Evolutionary conservation across 2,888 invertebrate species (phyloP).

Genomic region (Thera obeliscata): DNA sequence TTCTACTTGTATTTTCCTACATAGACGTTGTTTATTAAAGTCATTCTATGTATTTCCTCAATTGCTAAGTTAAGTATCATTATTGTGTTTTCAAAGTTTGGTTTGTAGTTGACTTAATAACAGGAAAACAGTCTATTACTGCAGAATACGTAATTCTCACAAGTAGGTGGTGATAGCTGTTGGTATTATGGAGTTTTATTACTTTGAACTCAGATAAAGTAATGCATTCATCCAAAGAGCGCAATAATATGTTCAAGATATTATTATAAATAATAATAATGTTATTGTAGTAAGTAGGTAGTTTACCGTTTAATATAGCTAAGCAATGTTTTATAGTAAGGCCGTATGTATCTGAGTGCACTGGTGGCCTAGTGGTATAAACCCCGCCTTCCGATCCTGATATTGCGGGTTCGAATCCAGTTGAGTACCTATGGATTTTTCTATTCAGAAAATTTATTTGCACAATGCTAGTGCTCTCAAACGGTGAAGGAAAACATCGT

Average conservation of each 20-base stretch:
- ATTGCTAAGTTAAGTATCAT: too few species aligned
- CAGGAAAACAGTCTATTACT: slow-evolving; percentile 12
- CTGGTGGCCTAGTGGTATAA: too few species aligned
- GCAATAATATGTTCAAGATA: slow-evolving; percentile 6
- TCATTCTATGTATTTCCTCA: too few species aligned
- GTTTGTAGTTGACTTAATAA: background rate
- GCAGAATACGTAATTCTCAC: slow-evolving; percentile 12
- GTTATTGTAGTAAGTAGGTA: background rate
- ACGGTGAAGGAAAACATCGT: too few species aligned
- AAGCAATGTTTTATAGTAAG: background rate
- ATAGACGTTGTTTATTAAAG: too few species aligned
- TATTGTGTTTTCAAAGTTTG: background rate
- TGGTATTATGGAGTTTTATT: slow-evolving; percentile 13
- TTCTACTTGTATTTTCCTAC: background rate
- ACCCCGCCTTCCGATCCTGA: too few species aligned
- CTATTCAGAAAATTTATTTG: too few species aligned
- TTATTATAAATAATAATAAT: background rate
- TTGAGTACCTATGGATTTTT: too few species aligned
- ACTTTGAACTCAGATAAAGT: slow-evolving; percentile 30
- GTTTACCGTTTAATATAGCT: background rate
- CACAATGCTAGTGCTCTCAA: too few species aligned
- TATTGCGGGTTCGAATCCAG: too few species aligned
- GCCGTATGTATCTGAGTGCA: too few species aligned
- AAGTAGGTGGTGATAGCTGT: slow-evolving; percentile 6
- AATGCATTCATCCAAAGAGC: slow-evolving; percentile 20